Evolutionary conservation across 2,888 invertebrate genomes (phyloP).

Genomic region (Hipparchia semele): DNA sequence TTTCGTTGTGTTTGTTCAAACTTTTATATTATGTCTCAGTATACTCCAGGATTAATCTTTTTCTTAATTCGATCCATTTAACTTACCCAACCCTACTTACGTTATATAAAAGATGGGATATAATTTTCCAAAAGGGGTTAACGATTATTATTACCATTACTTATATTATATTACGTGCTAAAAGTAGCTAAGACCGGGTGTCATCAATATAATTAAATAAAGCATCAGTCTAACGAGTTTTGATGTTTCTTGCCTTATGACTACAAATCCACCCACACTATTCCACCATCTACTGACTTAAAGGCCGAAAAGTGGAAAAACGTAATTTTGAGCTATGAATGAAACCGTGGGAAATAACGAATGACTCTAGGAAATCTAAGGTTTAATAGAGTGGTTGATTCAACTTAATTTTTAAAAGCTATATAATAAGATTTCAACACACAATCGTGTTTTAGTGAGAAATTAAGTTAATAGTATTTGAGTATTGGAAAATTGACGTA

Average conservation of each 20-base stretch:
- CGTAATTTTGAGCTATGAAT: too few species aligned
- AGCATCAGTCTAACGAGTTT: background rate
- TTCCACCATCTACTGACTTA: background rate
- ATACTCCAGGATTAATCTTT: conserved; percentile 3
- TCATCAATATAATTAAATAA: background rate
- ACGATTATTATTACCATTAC: background rate
- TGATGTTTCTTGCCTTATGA: background rate
- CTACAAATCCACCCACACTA: background rate
- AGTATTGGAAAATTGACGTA: too few species aligned
- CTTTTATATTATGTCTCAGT: background rate
- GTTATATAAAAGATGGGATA: background rate
- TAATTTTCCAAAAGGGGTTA: conserved; percentile 10
- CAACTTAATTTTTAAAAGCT: too few species aligned
- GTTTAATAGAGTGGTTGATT: too few species aligned
- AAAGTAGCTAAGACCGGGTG: conserved; percentile 1
- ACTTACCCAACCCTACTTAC: conserved; percentile 2
- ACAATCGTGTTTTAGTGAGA: too few species aligned
- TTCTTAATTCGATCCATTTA: conserved; percentile 7
- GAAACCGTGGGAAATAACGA: too few species aligned
- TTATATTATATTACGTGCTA: background rate
- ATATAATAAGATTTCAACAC: too few species aligned
- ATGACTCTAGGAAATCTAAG: too few species aligned
- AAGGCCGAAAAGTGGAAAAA: too few species aligned
- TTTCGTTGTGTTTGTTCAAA: background rate
- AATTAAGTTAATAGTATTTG: too few species aligned